Evolutionary conservation across 2,797 vertebrate species (phyloP).

Genomic region (Danio choprae): DNA sequence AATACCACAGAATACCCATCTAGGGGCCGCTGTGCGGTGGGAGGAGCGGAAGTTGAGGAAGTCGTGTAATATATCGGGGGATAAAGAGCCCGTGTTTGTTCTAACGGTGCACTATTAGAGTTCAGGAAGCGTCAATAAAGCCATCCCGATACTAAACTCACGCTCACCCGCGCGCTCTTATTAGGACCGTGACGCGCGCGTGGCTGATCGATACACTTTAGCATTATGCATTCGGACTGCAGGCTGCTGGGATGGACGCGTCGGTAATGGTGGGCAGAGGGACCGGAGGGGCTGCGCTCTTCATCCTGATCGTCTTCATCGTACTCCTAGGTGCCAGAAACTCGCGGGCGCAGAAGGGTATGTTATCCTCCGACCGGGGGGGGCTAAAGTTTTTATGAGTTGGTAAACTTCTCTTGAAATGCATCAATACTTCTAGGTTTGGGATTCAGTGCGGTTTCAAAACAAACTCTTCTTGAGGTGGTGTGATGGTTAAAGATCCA

Average conservation of each 20-base stretch:
- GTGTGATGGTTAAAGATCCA: not conserved
- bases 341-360: constrained; percentile 82
- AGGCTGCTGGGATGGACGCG: constrained; percentile 80
- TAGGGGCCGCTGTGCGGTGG: constrained; percentile 68
- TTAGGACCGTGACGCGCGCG: constrained; percentile 30
- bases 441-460: constrained; percentile 23
- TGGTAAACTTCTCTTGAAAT: not conserved
- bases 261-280: constrained; percentile 84
- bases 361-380: constrained; percentile 52
- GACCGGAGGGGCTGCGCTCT: constrained; percentile 76
- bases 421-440: not conserved
- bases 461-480: constrained; percentile 14
- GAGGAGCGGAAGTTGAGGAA: constrained; percentile 80
- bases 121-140: constrained; percentile 27
- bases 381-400: constrained; percentile 1
- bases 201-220: constrained; percentile 66
- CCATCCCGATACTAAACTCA: constrained; percentile 16
- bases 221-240: constrained; percentile 84
- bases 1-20: constrained; percentile 34
- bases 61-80: constrained; percentile 72
- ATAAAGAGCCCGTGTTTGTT: constrained; percentile 46
- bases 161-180: not conserved
- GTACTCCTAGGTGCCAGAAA: constrained; percentile 70
- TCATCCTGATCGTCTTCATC: constrained; percentile 78
- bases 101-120: constrained; percentile 22